Evolutionary conservation across 2,797 vertebrate species (phyloP).

Genomic region (Aulostomus chinensis): DNA sequence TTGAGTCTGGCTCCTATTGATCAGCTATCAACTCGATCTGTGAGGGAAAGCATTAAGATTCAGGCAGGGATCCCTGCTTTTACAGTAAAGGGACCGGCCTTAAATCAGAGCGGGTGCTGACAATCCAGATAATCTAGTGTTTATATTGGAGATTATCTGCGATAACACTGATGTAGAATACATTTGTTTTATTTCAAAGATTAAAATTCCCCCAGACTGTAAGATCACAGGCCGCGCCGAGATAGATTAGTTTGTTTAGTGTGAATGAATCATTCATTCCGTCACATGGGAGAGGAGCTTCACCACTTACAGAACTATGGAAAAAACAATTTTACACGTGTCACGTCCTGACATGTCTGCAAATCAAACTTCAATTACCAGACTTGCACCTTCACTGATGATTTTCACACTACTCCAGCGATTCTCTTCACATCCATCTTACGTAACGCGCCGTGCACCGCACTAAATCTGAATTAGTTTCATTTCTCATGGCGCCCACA

Average conservation of each 20-base stretch:
- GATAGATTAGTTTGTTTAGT: not conserved
- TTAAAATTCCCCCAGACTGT: too few species aligned
- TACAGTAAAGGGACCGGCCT: conserved; percentile 32
- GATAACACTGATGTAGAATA: not conserved
- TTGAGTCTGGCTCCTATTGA: conserved; percentile 80
- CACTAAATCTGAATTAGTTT: too few species aligned
- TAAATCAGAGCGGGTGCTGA: conserved; percentile 38
- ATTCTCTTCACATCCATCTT: not conserved
- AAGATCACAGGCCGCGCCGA: too few species aligned
- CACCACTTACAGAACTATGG: not conserved
- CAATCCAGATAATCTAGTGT: not conserved
- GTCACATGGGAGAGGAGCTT: conserved; percentile 3
- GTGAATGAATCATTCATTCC: not conserved
- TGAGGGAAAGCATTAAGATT: conserved; percentile 61
- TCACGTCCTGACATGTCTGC: conserved; percentile 1
- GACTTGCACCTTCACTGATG: not conserved
- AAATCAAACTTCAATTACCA: conserved; percentile 1
- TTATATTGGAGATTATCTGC: not conserved
- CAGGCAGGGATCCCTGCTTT: conserved; percentile 47
- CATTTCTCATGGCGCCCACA: too few species aligned
- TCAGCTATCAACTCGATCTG: conserved; percentile 74
- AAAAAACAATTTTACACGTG: not conserved
- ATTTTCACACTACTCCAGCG: conserved; percentile 8
- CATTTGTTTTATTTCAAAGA: not conserved
- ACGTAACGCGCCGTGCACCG: too few species aligned